phyloP scores from a whole-genome alignment of 2,113 vertebrate genomes.

The Cochlearius cochlearius region DNA sequence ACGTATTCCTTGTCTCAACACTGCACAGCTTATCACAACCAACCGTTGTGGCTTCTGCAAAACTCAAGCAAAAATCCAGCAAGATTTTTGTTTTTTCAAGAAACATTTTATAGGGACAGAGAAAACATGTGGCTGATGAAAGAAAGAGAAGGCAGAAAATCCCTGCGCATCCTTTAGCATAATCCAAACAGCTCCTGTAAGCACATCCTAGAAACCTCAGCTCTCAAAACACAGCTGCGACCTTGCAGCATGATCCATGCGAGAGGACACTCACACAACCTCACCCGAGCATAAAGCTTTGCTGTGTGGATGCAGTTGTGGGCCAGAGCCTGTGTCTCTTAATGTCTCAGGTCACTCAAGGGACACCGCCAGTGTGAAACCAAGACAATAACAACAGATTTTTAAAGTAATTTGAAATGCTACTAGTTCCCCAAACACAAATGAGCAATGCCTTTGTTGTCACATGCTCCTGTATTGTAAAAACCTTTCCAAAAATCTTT shows the following conservation, averaged over 20 bases:
- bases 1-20: not conserved
- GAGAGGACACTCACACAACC: not conserved
- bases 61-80: not conserved
- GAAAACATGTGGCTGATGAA: not conserved
- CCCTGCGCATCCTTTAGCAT: not conserved
- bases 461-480: not conserved
- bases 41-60: not conserved
- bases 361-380: not conserved
- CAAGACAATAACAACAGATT: not conserved
- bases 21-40: not conserved
- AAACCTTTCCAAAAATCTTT: not conserved
- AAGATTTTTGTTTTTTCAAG: not conserved
- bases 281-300: not conserved
- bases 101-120: not conserved
- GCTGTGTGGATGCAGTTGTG: not conserved
- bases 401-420: not conserved
- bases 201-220: not conserved
- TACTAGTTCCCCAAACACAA: not conserved
- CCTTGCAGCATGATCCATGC: accelerated
- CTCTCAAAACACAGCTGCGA: not conserved
- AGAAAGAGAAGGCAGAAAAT: not conserved
- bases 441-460: not conserved
- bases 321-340: not conserved
- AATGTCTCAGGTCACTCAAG: not conserved
- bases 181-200: not conserved